Evolutionary conservation across 2,113 vertebrate species (phyloP), one percentile per base, ranked within the genome.

Genomic region (Brachionichthys hirsutus): DNA sequence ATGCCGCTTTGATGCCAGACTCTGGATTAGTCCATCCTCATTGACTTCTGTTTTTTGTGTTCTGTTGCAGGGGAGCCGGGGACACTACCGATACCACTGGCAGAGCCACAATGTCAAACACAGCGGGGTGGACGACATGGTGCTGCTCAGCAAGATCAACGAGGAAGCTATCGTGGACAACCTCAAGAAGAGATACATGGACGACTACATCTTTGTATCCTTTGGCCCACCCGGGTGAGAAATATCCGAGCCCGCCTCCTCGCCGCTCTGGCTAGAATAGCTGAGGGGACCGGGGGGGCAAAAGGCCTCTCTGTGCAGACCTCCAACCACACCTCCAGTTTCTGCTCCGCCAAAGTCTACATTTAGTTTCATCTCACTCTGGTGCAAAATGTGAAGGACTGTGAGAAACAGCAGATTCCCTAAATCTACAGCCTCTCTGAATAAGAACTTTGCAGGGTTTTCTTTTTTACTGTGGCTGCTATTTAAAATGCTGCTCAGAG

Each of bases 131-230:
- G 97, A 99, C 2, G 97, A 99, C 78, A 99, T 99, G 97, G 97
- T 99, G 62, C 92, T 99, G 43, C 95, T 99, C 42, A 93, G 92
- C 84, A 99, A 98, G 89, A 99, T 99, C 90, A 94, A 93, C 0
- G 97, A 99, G 84, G 95, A 95, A 9, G 93, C 95, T 87, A 98
- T 99, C n/a, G 96, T 99, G 81, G 97, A 99, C 81, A 99, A 99
- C 87, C 91, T 99, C 12, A 99, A 94, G 91, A 99, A 98, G 85
- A 91, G 97, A 89, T 99, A 98, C 85, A 96, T 99, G 97, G 97
- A 99, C 35, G 96, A 99, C 85, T 99, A 93, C 71, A 98, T 99
- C 87, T 99, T 99, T 89, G 97, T 99, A 99, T 99, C 97, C 94
- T 98, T 95, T 94, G 82, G 3, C 45, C 59, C 84, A 80, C 12